Conservation (phyloP, 2,797 vertebrate species). For the Rhodeus uyekii region DNA sequence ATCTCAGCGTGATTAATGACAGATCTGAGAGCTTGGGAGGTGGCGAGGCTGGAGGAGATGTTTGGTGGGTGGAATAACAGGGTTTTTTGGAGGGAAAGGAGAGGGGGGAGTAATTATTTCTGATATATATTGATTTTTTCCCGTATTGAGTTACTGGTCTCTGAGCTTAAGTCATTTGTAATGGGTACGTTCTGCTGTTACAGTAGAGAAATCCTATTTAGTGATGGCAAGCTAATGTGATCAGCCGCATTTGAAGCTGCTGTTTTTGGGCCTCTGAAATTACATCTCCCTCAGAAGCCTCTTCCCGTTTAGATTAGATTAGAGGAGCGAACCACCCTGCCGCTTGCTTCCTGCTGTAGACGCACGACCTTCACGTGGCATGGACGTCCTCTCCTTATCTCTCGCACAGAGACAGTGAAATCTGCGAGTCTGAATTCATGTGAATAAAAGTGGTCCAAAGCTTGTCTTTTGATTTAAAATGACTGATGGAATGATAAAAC, state of each 20-base stretch:
- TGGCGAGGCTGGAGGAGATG: constrained; percentile 57
- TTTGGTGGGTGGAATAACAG: constrained; percentile 39
- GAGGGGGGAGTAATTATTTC: constrained; percentile 81
- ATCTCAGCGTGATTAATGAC: constrained; percentile 74
- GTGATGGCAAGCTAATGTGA: constrained; percentile 84
- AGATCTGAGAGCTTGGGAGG: constrained; percentile 70
- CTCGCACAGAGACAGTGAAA: constrained; percentile 21
- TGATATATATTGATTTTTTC: constrained; percentile 80
- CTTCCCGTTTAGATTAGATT: constrained; percentile 75
- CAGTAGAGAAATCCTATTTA: constrained; percentile 88
- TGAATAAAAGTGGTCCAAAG: constrained; percentile 39
- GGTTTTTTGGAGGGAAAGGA: constrained; percentile 7
- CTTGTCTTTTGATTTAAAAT: constrained; percentile 31
- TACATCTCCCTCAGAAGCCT: constrained; percentile 71
- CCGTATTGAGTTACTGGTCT: constrained; percentile 85
- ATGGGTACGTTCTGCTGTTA: constrained; percentile 85
- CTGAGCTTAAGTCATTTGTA: constrained; percentile 85
- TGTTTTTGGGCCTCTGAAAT: constrained; percentile 80
- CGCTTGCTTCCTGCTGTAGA: constrained; percentile 60
- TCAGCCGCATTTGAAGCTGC: constrained; percentile 83
- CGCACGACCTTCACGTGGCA: constrained; percentile 58
- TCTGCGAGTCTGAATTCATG: constrained; percentile 22
- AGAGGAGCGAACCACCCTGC: constrained; percentile 71
- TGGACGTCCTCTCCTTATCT: constrained; percentile 44
- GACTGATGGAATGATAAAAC: constrained; percentile 19